Evolutionary conservation across 2,113 vertebrate species (phyloP).

Genomic region (Rynchops niger): DNA sequence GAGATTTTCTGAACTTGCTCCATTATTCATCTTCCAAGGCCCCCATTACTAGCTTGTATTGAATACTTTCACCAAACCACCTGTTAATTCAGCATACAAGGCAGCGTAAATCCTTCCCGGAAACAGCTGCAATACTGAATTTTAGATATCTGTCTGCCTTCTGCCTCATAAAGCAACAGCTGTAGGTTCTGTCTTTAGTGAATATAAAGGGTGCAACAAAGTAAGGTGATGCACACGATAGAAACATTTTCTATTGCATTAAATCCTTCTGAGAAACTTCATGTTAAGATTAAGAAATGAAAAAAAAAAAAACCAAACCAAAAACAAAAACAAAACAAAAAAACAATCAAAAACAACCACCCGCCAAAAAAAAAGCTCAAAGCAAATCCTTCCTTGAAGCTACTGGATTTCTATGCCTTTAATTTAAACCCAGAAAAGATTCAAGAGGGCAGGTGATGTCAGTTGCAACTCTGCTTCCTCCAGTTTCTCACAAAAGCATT

Average conservation of each 20-base stretch:
- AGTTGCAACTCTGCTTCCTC: not conserved
- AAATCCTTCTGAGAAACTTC: not conserved
- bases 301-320: not conserved
- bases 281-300: not conserved
- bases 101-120: not conserved
- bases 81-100: not conserved
- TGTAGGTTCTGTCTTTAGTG: not conserved
- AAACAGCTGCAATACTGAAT: not conserved
- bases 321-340: too few relatives aligned
- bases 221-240: fast-evolving
- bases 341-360: not conserved
- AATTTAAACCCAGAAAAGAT: not conserved
- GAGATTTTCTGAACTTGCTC: not conserved
- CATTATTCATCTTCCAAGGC: not conserved
- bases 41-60: too few relatives aligned
- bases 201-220: not conserved
- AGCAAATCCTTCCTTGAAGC: not conserved
- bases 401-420: not conserved
- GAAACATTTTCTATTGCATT: not conserved
- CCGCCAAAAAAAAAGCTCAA: not conserved
- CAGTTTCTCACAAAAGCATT: not conserved
- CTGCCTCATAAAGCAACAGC: not conserved
- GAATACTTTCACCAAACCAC: not conserved
- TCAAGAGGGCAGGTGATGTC: not conserved
- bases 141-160: not conserved